Base-by-base conservation (phyloP, 2,113 vertebrate species). In the Balaeniceps rex region DNA sequence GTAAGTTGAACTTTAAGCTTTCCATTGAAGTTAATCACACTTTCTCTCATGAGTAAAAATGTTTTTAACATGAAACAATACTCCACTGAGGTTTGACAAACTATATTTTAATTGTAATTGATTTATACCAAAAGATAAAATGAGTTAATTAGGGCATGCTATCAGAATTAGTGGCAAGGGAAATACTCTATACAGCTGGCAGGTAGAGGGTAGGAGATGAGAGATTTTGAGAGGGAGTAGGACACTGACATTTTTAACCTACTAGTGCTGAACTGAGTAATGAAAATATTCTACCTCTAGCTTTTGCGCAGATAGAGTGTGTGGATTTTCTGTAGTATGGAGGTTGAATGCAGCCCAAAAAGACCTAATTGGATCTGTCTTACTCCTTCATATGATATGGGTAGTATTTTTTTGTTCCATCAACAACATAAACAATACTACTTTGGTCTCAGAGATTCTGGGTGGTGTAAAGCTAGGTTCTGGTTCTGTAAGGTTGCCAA, bases 61-160 rank as follows among this genome's bases (percentile, higher is more conserved):
- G 97, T 98, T 98, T 98, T 98, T 97, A 98, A 96, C 85, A 65
- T 96, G 94, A 96, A 98, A 95, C 95, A 97, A 97, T 96, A 87
- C 86, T 97, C 98, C 91, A 36, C 83, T 52, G 98, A 97, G 97
- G 93, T 94, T 97, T 97, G 94, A 94, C 95, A 97, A 98, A 98
- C 96, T 97, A 93, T 97, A 91, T 97, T 98, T 98, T 98, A 98
- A 98, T 98, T 98, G 98, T 98, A 98, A 98, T 98, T 98, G 98
- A 98, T 98, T 98, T 98, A 81, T 97, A 97, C 82, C 86, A 87
- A 98, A 98, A 97, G 97, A 97, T 97, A 98, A 98, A 98, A 98
- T 97, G 94, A 98, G 97, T 97, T 98, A 98, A 98, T 98, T 98
- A 97, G 97, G 97, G 87, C 82, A 71, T 72, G 91, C 83, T 97